Percentiles rank a stretch among this genome's conserved stretches.
Evolutionary conservation across 2,888 invertebrate species (phyloP).

Genomic region (Agrochola lota): DNA sequence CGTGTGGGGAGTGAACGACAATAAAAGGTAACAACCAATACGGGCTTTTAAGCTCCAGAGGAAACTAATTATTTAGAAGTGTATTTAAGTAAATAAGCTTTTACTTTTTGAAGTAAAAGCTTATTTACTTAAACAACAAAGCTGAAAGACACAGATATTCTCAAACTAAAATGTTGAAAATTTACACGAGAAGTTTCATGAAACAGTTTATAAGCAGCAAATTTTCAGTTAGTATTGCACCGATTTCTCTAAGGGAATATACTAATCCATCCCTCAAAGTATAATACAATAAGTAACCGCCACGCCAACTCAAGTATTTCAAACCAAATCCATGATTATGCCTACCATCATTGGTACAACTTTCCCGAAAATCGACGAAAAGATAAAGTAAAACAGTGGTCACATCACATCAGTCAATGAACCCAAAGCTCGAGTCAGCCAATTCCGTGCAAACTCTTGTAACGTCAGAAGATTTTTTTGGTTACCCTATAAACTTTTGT

Average conservation of each 20-base stretch:
- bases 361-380: not conserved
- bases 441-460: not conserved
- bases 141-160: not conserved
- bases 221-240: constrained; percentile 14
- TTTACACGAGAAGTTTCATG: not conserved
- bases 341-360: not conserved
- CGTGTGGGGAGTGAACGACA: not conserved
- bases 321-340: not conserved
- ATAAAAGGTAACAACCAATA: not conserved
- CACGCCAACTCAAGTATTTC: not conserved
- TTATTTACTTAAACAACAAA: constrained; percentile 8
- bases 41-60: not conserved
- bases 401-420: not conserved
- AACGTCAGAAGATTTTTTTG: not conserved
- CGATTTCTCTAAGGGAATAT: not conserved
- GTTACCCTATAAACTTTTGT: not conserved
- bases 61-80: not conserved
- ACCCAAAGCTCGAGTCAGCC: not conserved
- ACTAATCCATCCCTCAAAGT: not conserved
- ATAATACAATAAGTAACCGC: not conserved
- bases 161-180: constrained; percentile 11
- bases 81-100: not conserved
- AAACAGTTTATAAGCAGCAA: constrained; percentile 10
- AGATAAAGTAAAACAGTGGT: not conserved
- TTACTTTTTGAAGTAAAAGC: not conserved